Evolutionary conservation across 2,888 invertebrate species (phyloP).

Genomic region (Phyllotreta striolata): DNA sequence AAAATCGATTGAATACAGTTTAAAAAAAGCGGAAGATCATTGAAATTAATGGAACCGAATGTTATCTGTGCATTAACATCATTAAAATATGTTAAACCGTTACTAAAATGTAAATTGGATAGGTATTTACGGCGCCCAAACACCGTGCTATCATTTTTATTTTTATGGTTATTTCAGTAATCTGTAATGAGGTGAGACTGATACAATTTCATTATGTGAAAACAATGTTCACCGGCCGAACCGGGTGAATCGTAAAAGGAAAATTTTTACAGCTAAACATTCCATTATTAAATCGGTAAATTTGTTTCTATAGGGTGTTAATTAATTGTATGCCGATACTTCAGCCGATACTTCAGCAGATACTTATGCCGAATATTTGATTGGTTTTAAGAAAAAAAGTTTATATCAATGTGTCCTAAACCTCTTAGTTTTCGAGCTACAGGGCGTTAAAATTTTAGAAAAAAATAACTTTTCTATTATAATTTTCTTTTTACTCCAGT

Average conservation of each 20-base stretch:
- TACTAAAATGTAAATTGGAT: constrained; percentile 18
- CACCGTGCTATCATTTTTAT: constrained; percentile 10
- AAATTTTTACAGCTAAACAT: constrained; percentile 9
- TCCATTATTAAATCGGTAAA: too few species aligned
- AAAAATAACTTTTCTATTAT: too few species aligned
- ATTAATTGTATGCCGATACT: too few species aligned
- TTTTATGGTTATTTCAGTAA: constrained; percentile 19
- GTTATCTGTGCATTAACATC: not conserved
- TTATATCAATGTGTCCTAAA: too few species aligned
- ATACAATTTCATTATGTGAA: constrained; percentile 7
- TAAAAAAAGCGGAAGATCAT: constrained; percentile 9
- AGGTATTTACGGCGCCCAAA: constrained; percentile 8
- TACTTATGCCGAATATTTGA: too few species aligned
- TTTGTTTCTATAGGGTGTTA: too few species aligned
- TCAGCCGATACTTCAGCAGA: too few species aligned
- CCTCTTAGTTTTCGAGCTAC: too few species aligned
- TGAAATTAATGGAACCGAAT: constrained; percentile 12
- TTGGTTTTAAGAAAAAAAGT: too few species aligned
- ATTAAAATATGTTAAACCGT: constrained; percentile 14
- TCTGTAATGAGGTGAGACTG: constrained; percentile 11
- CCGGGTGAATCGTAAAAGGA: constrained; percentile 4
- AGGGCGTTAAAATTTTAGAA: too few species aligned
- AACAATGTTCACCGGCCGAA: constrained; percentile 8
- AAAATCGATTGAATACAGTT: constrained; percentile 1
- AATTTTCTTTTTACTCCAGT: too few species aligned